A percentile compares a stretch with the other conserved stretches of the same genome.
Evolutionary conservation across 2,888 invertebrate species (phyloP).

Genomic region (Hydrotaea diabolus): DNA sequence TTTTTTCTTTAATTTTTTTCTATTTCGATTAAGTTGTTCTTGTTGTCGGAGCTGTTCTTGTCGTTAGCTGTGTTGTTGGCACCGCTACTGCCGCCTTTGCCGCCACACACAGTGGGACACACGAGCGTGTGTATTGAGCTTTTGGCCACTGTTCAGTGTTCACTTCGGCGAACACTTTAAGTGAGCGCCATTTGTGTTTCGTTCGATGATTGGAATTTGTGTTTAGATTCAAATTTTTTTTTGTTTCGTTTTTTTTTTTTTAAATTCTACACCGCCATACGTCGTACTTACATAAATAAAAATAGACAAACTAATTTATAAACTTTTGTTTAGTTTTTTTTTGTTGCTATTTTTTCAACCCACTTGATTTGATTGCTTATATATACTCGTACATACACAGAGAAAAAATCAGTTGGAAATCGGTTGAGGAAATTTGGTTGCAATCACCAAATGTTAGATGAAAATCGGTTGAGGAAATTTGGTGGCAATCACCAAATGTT

Average conservation of each 20-base stretch:
- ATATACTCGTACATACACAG: background rate
- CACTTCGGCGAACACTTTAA: slow-evolving; percentile 33
- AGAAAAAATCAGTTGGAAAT: no score
- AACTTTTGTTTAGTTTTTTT: background rate
- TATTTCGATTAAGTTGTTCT: slow-evolving; percentile 32
- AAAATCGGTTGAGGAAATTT: no score
- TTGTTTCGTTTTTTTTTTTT: slow-evolving; percentile 21
- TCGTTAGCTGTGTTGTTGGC: background rate
- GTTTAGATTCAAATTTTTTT: slow-evolving; percentile 50
- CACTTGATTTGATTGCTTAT: slow-evolving; percentile 49
- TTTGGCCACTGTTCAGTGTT: slow-evolving; percentile 9
- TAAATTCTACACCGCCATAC: background rate
- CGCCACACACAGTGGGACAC: background rate
- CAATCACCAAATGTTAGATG: no score
- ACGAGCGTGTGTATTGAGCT: no score
- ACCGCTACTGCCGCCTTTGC: background rate
- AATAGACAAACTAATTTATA: background rate
- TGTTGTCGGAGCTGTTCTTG: background rate
- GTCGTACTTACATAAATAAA: background rate
- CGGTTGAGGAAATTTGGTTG: no score
- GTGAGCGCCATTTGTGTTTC: slow-evolving; percentile 58
- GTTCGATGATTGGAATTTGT: slow-evolving; percentile 59
- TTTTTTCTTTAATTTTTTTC: no score
- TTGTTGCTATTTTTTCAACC: slow-evolving; percentile 44
- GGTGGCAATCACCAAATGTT: no score